Evolutionary conservation across 1,140 invertebrate species (phyloP), one percentile per base, ranked within the genome.

Genomic region (Branchinecta lynchi): DNA sequence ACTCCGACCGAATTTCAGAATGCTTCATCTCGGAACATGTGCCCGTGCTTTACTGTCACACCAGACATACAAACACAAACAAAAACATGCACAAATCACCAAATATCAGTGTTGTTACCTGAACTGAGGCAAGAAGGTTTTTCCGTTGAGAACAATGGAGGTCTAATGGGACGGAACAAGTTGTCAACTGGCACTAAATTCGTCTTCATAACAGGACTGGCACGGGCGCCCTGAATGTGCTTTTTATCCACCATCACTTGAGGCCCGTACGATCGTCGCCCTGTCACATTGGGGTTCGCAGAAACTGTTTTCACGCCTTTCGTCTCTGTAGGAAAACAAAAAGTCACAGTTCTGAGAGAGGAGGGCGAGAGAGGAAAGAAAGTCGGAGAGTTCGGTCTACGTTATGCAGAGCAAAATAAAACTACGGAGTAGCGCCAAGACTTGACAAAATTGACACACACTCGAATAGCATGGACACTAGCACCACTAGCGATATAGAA

Each of bases 11-110:
- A 32, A 32, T 32, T 32, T 32, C 32, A 32, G 32, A 32, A 32
- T 32, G 32, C 5, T 32, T 32, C 5, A 32, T 32, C 32, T 5
- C 32, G 32, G 32, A 32, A 3, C 32, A 32, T 32, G 32, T 32
- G 32, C 5, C 32, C 32, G 5, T 32, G 32, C 32, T 32, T 32
- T 32, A 32, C 32, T 3, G 5, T 32, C 32, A 32, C 32, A 32
- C 32, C 32, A 32, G 2, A 15, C 51, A 60, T 15, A 12, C 12
- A 6, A 12, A 60, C 51, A 60, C 12, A 20, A 60, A 12, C 12
- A 12, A 60, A 60, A 60, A 60, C 51, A 60, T 60, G 51, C 51
- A 60, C 12, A 60, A 60, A 15, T 60, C 51, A 60, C 51, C 51
- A 60, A 60, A 60, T 60, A 15, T 60, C 51, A 12, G 51, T 60